Evolutionary conservation across 2,888 invertebrate genomes (phyloP).

Genomic region (Nysson spinosus): DNA sequence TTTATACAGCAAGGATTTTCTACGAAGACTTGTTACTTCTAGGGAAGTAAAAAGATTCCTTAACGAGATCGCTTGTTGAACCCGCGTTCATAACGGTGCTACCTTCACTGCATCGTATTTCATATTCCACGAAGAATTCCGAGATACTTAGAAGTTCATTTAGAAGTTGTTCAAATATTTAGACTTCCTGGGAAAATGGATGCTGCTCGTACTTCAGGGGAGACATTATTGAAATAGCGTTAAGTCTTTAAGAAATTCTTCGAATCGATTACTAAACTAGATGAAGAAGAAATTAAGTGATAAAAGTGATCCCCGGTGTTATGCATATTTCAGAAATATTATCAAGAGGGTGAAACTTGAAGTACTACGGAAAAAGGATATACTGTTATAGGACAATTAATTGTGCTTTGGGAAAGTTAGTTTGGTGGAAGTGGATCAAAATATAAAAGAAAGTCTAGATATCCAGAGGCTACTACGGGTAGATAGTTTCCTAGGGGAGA

Average conservation of each 20-base stretch:
- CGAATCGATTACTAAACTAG: background rate
- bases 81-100: constrained; percentile 27
- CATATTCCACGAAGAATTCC: constrained; percentile 32
- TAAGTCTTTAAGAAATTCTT: background rate
- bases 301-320: background rate
- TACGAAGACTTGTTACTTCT: constrained; percentile 33
- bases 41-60: constrained; percentile 37
- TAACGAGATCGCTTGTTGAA: constrained; percentile 49
- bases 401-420: constrained; percentile 28
- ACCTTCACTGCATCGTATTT: constrained; percentile 44
- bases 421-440: constrained; percentile 8
- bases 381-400: constrained; percentile 34
- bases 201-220: background rate
- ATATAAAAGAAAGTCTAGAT: constrained; percentile 40
- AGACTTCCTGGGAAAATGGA: constrained; percentile 3
- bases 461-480: constrained; percentile 13
- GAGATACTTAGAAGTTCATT: constrained; percentile 40
- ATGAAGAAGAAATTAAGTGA: background rate
- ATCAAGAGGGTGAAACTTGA: too few species aligned
- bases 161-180: constrained; percentile 27
- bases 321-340: background rate
- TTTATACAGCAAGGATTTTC: constrained; percentile 45
- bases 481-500: constrained; percentile 63
- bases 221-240: constrained; percentile 12
- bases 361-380: too few species aligned